Conservation (phyloP, 2,888 invertebrate genomes). For the Caenorhabditis uteleia region DNA sequence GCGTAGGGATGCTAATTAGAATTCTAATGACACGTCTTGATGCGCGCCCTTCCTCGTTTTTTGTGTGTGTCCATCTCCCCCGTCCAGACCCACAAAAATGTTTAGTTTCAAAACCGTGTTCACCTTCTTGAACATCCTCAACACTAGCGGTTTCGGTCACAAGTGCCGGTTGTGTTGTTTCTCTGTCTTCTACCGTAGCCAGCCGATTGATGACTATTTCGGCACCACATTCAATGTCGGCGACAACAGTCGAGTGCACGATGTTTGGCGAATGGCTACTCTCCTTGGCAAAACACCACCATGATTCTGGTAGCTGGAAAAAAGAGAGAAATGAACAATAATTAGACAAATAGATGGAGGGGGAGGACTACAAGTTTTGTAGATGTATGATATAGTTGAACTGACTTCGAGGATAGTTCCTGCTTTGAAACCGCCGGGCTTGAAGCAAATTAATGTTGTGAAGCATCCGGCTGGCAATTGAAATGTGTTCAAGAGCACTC, state of each 20-base stretch:
- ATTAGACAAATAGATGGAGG: constrained; percentile 4
- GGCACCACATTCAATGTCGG: constrained; percentile 28
- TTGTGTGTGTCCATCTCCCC: not conserved
- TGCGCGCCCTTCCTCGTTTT: constrained; percentile 4
- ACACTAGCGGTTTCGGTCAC: constrained; percentile 1
- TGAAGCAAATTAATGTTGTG: constrained; percentile 32
- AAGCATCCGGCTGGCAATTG: constrained; percentile 38
- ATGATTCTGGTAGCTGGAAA: constrained; percentile 33
- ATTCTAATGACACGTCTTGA: constrained; percentile 20
- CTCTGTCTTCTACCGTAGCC: constrained; percentile 32
- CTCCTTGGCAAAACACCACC: constrained; percentile 32
- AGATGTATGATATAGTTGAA: constrained; percentile 1
- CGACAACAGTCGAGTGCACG: constrained; percentile 23
- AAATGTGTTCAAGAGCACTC: constrained; percentile 36
- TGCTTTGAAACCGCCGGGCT: constrained; percentile 31
- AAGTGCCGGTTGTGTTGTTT: constrained; percentile 13
- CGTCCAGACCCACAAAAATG: not conserved
- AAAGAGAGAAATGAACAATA: not conserved
- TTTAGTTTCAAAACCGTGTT: constrained; percentile 3
- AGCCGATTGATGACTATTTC: constrained; percentile 24
- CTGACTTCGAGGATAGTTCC: constrained; percentile 31
- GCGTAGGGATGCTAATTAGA: constrained; percentile 20
- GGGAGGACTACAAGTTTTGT: too few relatives aligned
- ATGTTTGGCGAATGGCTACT: constrained; percentile 31
- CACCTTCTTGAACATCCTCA: constrained; percentile 9